These are phyloP conservation scores for Echeneis naucrates DNA, from an alignment of 2,797 vertebrate genomes.

Conservation along the genomic window DNA sequence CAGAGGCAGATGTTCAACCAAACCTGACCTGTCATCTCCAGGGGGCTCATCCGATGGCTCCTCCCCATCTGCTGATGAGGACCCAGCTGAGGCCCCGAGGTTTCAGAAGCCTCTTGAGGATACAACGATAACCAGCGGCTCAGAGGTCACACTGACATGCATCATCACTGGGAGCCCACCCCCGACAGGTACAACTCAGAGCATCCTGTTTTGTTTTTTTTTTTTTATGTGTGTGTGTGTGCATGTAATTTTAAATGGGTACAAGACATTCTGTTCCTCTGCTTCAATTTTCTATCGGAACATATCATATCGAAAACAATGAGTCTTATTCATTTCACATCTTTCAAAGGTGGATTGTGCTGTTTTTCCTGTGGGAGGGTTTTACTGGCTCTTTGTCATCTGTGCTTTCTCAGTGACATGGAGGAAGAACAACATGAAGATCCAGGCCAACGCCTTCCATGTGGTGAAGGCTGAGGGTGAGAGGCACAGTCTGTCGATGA, in stretches of 20 bases:
- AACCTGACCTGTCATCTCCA: constrained; percentile 32
- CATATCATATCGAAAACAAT: constrained; percentile 1
- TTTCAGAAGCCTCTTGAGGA: constrained; percentile 88
- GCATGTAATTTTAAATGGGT: not conserved
- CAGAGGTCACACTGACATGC: constrained; percentile 86
- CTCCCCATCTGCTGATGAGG: constrained; percentile 89
- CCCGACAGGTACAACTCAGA: constrained; percentile 84
- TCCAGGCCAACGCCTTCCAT: constrained; percentile 79
- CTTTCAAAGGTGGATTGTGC: constrained; percentile 20
- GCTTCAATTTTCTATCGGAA: not conserved
- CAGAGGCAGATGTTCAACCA: not conserved
- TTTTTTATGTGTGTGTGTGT: not conserved
- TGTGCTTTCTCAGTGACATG: constrained; percentile 85
- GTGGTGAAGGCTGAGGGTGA: constrained; percentile 85
- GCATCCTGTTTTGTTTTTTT: too few species aligned
- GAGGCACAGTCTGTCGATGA: constrained; percentile 87
- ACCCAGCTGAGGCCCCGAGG: constrained; percentile 83
- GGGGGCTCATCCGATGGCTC: constrained; percentile 88
- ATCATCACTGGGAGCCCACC: constrained; percentile 86
- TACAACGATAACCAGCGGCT: constrained; percentile 69
- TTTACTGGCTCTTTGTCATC: constrained; percentile 24
- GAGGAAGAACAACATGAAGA: constrained; percentile 85
- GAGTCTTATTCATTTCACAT: constrained; percentile 15
- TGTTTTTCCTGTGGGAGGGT: constrained; percentile 37
- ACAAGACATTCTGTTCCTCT: not conserved